Base-by-base conservation (phyloP, 2,888 invertebrate genomes). In the Troides aeacus region DNA sequence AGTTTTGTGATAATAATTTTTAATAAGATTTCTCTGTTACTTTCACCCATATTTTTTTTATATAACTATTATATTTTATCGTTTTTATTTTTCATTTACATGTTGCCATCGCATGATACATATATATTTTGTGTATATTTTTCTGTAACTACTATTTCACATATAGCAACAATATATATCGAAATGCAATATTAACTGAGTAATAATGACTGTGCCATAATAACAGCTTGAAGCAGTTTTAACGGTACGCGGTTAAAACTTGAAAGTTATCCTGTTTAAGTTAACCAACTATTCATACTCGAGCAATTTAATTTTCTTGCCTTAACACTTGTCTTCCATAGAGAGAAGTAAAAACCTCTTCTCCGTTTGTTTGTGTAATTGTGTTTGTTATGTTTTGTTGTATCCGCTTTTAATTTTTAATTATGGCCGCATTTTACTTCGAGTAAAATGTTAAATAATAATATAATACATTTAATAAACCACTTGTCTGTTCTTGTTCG, bases 401-500 rank as follows among this genome's bases (percentile, higher is more conserved):
- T 10, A 8, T 10, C 39, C 8, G 7, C 10, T 12, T 53, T 53
- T 15, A n/a, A 6, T 17, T 53, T 18, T 53, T 15, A 6, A 58
- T 65, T 64, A 69, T 72, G 65, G 65, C 59, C 66, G 63, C 64
- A 64, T 70, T 72, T 72, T 69, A 72, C 69, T 73, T 39, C 57
- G 24, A 24, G 64, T 69, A 69, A 69, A 69, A 66, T 69, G 57
- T 69, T 65, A 65, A 30, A 58, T 69, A 46, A 46, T 24, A 61
- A 17, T 30, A 30, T 30, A 30, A 30, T 30, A 4, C 3, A 30
- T 30, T 46, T n/a, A 42, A 64, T 75, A 73, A 74, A 72, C 78
- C 73, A 75, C 81, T 84, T 80, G 72, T 78, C 71, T 76, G 74
- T 79, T 82, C 80, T 85, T 85, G 84, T 72, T 74, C 64, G 46